Base-by-base conservation (phyloP, 2,888 invertebrate genomes). In the Heliothis peltigera region DNA sequence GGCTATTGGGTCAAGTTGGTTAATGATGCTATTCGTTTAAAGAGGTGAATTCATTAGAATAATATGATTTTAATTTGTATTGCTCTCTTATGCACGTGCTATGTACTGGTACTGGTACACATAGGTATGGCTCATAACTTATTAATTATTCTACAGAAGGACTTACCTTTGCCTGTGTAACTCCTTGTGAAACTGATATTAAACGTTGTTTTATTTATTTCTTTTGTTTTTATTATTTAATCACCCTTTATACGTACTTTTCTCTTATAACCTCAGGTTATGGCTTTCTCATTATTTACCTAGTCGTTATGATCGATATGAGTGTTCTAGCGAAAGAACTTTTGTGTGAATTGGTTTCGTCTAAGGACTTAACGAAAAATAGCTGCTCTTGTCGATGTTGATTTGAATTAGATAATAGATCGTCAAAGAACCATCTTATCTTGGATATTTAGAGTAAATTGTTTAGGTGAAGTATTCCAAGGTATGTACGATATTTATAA, bases 41-140 rank as follows among this genome's bases (percentile, higher is more conserved):
- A 15, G 4, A 35, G 15, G 3, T 35, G 32, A 32, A 12, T 32
- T 8, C 8, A 12, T 32, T 12, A 12, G 32, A 12, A 32, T 32
- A 1, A 25, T 25, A 32, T 3, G 8, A 32, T 32, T 32, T 32
- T 32, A 6, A 25, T 46, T 39, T 32, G 17, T 57, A 48, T 51
- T 57, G 75, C 75, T 74, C 74, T 75, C 74, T 75, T 62, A 59
- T 35, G 70, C 28, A 56, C 43, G 42, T 56, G 39, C 19, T 48
- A 32, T 2, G 3, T 8, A 21, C 53, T n/a, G n/a, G 25, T 64
- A 56, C 75, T 69, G 42, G 59, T 43, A 46, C 43, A 49, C 53
- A 39, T 39, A 39, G 5, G n/a, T 55, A 42, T 62, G 73, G 53
- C 18, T 49, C 0, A 28, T 53, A 49, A 25, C 32, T 43, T 51